Base-by-base conservation (phyloP, 2,113 vertebrate genomes). In the Mohoua ochrocephala region DNA sequence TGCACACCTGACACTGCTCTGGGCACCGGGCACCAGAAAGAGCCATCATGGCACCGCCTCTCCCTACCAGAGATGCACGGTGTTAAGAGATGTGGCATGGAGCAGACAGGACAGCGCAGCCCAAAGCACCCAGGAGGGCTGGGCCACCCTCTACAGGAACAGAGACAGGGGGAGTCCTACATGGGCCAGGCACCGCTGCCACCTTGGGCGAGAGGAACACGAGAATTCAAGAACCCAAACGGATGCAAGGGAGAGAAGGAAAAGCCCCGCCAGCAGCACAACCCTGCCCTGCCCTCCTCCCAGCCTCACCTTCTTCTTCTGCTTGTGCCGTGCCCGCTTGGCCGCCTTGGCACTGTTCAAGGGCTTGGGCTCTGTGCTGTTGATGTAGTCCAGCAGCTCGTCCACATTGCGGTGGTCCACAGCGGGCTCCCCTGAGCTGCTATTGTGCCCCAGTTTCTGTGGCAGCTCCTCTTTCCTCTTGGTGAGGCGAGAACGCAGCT, bases 311-410 rank as follows among this genome's bases (percentile, higher is more conserved):
- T 99, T 99, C 97, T 99, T 99, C 97, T 99, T 99, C 97, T 99
- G 99, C 98, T 99, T 99, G 98, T 99, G 99, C 68, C 99, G 98
- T 42, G 99, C 99, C 52, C 99, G 98, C 97, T 99, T 99, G 93
- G 99, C 99, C 0, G 99, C 99, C 98, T 99, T 99, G 98, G 99
- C 99, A 86, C 99, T 99, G 98, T 99, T 99, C 96, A 99, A 98
- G 68, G 98, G 98, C 98, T 99, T 99, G 96, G 99, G 98, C 88
- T 99, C 99, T 12, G 99, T 99, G 97, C 98, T 99, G 98, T 99
- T 99, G 95, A 99, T 99, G 97, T 99, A 99, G 97, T 99, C 99
- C 89, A 99, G 98, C 84, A 99, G 98, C 91, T 99, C 99, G 1
- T 99, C 98, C 86, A 99, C 99, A 1, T 99, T 98, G 80, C 99